phyloP scores from a whole-genome alignment of 2,888 invertebrate genomes.

The Dysmachus trigonus region DNA sequence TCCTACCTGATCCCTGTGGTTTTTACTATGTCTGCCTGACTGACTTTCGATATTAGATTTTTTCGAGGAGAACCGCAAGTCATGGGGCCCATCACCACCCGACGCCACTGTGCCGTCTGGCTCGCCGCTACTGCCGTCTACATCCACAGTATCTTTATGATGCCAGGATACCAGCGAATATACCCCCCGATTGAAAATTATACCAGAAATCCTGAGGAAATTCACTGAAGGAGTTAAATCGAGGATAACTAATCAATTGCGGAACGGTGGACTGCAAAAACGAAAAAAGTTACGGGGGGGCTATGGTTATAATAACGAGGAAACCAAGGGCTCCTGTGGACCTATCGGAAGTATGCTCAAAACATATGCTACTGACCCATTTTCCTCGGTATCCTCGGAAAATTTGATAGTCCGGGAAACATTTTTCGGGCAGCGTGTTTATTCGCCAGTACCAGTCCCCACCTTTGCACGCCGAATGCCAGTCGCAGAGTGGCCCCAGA shows the following conservation, averaged over 20 bases:
- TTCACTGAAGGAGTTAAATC: slow-evolving; percentile 6
- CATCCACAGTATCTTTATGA: not conserved
- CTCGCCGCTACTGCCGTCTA: no score
- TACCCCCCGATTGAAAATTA: not conserved
- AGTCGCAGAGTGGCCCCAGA: not conserved
- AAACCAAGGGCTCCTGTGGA: not conserved
- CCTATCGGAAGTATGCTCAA: not conserved
- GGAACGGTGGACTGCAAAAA: not conserved
- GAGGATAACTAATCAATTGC: slow-evolving; percentile 21
- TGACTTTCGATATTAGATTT: slow-evolving; percentile 12
- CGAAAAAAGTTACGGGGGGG: not conserved
- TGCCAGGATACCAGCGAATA: not conserved
- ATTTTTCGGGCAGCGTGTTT: slow-evolving; percentile 23
- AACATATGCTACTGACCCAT: slow-evolving; percentile 9
- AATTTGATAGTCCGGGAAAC: slow-evolving; percentile 19
- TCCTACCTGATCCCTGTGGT: not conserved
- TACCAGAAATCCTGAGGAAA: not conserved
- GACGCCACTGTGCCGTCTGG: no score
- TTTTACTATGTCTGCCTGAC: not conserved
- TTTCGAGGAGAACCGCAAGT: not conserved
- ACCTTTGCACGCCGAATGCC: not conserved
- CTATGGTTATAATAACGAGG: not conserved
- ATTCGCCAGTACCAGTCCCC: not conserved
- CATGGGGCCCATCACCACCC: not conserved
- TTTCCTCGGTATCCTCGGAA: not conserved